Percentiles rank a stretch among this genome's conserved stretches.
These are phyloP conservation scores for Drosophila nannoptera DNA, from an alignment of 1,140 invertebrate genomes.

Conservation along the genomic window DNA sequence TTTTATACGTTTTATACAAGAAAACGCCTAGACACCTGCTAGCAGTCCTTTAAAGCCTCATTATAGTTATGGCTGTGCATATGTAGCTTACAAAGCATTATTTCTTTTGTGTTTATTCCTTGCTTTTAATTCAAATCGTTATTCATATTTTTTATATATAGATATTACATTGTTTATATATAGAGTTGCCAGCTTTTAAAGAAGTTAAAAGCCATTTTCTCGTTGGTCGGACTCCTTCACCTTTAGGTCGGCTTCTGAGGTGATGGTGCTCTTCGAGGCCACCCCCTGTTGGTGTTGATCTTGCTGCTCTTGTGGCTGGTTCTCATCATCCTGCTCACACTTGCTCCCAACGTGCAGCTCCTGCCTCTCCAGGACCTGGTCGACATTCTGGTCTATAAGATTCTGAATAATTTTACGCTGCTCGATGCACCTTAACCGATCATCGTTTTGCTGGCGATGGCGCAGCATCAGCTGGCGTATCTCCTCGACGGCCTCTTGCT, in stretches of 20 bases:
- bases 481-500: neutral
- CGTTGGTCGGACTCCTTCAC: too few relatives aligned
- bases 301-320: too few relatives aligned
- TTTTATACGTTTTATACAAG: too few relatives aligned
- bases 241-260: too few relatives aligned
- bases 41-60: too few relatives aligned
- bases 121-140: slow-evolving; percentile 41
- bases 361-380: neutral
- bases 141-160: slow-evolving; percentile 25
- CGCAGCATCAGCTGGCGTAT: neutral
- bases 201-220: too few relatives aligned
- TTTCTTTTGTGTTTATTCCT: slow-evolving; percentile 28
- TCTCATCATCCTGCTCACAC: neutral
- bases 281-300: too few relatives aligned
- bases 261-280: too few relatives aligned
- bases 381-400: neutral
- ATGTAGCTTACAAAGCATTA: slow-evolving; percentile 49
- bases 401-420: too few relatives aligned
- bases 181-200: neutral
- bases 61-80: too few relatives aligned
- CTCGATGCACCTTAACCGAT: neutral
- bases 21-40: too few relatives aligned
- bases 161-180: slow-evolving; percentile 10
- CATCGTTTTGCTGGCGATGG: neutral
- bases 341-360: too few relatives aligned